Evolutionary conservation across 2,113 vertebrate genomes (phyloP).

Genomic region (Marmota flaviventris): DNA sequence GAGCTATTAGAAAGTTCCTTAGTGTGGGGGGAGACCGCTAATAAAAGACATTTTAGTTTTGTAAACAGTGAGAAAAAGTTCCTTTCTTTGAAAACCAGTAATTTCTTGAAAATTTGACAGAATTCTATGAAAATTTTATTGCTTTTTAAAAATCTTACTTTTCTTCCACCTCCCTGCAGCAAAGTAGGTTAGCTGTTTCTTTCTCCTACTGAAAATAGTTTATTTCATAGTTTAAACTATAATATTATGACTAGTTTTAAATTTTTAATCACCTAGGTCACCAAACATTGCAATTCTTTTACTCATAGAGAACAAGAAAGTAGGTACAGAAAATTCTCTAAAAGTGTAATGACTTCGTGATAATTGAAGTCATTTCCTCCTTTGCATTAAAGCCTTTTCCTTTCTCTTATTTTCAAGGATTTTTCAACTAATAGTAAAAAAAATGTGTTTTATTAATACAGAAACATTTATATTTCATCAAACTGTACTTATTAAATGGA

Average conservation of each 20-base stretch:
- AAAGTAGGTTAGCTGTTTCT: background rate
- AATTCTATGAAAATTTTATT: background rate
- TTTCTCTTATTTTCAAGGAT: background rate
- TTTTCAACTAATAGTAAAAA: background rate
- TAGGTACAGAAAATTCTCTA: background rate
- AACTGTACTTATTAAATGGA: background rate
- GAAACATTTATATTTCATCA: background rate
- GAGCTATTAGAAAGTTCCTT: background rate
- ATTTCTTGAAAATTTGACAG: background rate
- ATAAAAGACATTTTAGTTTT: background rate
- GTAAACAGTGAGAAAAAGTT: background rate
- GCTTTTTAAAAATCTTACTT: background rate
- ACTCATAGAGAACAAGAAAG: background rate
- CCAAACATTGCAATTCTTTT: background rate
- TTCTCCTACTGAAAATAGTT: background rate
- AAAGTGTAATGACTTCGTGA: background rate
- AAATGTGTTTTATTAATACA: background rate
- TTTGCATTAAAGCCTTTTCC: background rate
- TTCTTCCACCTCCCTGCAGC: too few relatives aligned
- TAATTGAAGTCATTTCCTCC: background rate
- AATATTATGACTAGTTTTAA: background rate
- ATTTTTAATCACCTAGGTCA: background rate
- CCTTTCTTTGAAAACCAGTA: background rate
- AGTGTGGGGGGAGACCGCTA: background rate
- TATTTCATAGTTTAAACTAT: background rate